Evolutionary conservation across 2,888 invertebrate species (phyloP).

Genomic region (Argyresthia albistria): DNA sequence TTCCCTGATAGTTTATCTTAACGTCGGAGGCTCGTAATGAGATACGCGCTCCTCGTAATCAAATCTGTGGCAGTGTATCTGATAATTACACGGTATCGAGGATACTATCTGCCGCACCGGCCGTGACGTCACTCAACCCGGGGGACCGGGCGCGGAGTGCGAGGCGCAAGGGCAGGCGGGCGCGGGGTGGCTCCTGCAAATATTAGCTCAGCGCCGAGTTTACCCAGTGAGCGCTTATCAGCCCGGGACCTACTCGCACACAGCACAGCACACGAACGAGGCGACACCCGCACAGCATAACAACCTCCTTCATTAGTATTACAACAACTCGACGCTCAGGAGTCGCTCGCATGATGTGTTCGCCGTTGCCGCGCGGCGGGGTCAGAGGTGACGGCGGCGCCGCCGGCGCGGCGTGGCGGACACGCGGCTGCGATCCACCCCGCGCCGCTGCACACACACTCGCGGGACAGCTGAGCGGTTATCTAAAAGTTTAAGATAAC

Average conservation of each 20-base stretch:
- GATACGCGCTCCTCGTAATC: conserved; percentile 53
- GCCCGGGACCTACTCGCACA: not conserved
- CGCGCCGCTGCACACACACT: no score
- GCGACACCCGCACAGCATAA: not conserved
- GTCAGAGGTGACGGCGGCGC: conserved; percentile 8
- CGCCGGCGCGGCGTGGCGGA: conserved; percentile 11
- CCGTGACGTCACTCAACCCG: conserved; percentile 3
- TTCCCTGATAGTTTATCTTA: conserved; percentile 13
- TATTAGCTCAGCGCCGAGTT: conserved; percentile 33
- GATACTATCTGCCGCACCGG: conserved; percentile 52
- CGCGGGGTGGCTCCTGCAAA: conserved; percentile 5
- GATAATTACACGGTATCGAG: conserved; percentile 61
- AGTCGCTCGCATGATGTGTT: not conserved
- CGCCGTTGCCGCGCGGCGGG: conserved; percentile 1
- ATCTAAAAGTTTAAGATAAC: conserved; percentile 60
- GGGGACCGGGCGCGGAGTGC: not conserved
- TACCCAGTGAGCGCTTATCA: conserved; percentile 23
- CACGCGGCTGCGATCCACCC: no score
- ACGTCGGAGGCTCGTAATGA: conserved; percentile 26
- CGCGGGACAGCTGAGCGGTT: conserved; percentile 27
- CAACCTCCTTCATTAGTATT: not conserved
- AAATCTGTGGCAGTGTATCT: conserved; percentile 60
- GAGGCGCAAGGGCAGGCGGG: conserved; percentile 8
- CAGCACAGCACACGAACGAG: no score
- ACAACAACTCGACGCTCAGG: no score